These are phyloP conservation scores for Phyto melanocephala DNA, from an alignment of 2,888 invertebrate genomes.

Conservation along the genomic window DNA sequence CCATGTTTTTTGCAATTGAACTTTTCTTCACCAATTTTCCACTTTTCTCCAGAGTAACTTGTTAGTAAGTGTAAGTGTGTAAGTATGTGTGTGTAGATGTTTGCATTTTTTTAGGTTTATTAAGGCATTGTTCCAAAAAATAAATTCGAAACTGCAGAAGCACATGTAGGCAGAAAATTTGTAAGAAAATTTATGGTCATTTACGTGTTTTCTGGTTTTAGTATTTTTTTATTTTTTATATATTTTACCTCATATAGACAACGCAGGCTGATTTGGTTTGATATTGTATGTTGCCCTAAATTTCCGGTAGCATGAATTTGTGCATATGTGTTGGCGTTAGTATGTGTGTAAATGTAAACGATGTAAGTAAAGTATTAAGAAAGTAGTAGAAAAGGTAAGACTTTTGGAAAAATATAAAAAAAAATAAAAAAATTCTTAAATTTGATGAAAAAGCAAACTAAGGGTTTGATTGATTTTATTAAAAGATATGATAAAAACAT, in stretches of 20 bases:
- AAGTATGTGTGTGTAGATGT: too few relatives aligned
- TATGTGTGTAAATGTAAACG: too few relatives aligned
- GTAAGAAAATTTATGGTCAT: constrained; percentile 44
- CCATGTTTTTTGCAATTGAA: constrained; percentile 11
- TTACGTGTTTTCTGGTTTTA: background rate
- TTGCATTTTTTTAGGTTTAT: background rate
- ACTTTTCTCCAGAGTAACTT: background rate
- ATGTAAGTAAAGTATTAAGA: too few relatives aligned
- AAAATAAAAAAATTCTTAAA: too few relatives aligned
- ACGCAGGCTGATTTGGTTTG: constrained; percentile 5
- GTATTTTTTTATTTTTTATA: background rate
- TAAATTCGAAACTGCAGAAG: background rate
- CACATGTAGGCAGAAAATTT: constrained; percentile 11
- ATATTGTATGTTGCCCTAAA: constrained; percentile 33
- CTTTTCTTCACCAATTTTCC: background rate
- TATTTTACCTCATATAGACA: constrained; percentile 2
- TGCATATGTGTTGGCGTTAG: background rate
- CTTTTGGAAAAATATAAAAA: too few relatives aligned
- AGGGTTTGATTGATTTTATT: too few relatives aligned
- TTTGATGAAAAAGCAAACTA: too few relatives aligned
- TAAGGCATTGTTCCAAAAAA: constrained; percentile 2
- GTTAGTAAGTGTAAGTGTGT: too few relatives aligned
- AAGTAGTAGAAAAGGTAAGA: too few relatives aligned
- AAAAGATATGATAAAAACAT: too few relatives aligned
- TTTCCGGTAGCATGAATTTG: constrained; percentile 10